Percentiles rank a stretch among this genome's conserved stretches.
Conservation (phyloP, 2,113 vertebrate species). For the Pavo muticus region DNA sequence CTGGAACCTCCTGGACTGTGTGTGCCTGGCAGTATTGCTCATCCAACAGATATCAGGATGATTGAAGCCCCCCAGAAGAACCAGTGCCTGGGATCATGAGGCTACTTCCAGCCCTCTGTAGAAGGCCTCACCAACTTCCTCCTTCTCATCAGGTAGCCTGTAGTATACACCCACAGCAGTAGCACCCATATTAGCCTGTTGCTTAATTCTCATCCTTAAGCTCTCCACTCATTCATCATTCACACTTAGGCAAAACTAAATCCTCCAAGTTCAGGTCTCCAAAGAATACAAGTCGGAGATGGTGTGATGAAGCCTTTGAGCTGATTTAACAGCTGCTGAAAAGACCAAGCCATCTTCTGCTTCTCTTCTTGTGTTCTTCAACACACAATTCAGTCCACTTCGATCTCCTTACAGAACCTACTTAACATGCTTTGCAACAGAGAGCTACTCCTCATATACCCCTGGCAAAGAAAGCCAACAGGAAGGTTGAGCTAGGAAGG, state of each 20-base stretch:
- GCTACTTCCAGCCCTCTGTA: too few species aligned
- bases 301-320: neutral
- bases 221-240: too few species aligned
- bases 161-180: too few species aligned
- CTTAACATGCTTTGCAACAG: neutral
- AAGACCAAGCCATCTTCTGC: neutral
- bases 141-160: too few species aligned
- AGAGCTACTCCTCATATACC: neutral
- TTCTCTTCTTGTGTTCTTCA: neutral
- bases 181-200: too few species aligned
- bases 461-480: neutral
- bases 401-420: neutral
- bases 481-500: neutral
- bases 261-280: neutral
- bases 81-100: too few species aligned
- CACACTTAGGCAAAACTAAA: neutral
- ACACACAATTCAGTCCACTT: neutral
- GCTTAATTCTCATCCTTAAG: too few species aligned
- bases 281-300: neutral
- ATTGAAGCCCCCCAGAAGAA: too few species aligned
- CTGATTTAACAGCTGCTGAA: neutral
- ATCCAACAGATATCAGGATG: too few species aligned
- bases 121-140: too few species aligned
- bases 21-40: too few species aligned
- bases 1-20: too few species aligned